Base-by-base conservation (phyloP, 2,113 vertebrate genomes). In the Rhinoderma darwinii region DNA sequence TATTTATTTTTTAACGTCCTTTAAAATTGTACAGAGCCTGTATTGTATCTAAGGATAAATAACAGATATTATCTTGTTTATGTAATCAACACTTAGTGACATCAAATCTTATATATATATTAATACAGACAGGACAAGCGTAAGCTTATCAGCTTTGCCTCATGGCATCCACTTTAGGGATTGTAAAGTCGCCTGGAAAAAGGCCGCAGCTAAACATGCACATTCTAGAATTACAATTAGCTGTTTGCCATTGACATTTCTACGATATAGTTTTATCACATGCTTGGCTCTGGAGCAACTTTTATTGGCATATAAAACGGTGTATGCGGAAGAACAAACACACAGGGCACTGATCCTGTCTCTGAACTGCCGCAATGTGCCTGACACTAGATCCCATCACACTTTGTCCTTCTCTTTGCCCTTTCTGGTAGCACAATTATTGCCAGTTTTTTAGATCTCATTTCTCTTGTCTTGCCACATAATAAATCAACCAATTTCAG, bases 391-490 rank as follows among this genome's bases (percentile, higher is more conserved):
- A 47, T 82, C 54, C 37, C 37, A 25, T 63, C 54, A 59, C 79
- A 82, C n/a, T 15, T 54, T 30, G 22, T 35, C 47, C 30, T 5
- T 18, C 30, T 35, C 32, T 1, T 8, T 35, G 47, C 47, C 32
- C 79, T 82, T 82, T 66, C 59, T 82, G 35, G 79, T 82, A 82
- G 56, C 79, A 43, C 61, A 63, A n/a, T 39, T 59, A 66, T 61
- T 63, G 39, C 2, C 8, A 63, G 56, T 10, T 59, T 76, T 68
- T 84, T 59, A 75, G 51, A 75, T 56, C n/a, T 84, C 35, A 75
- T 84, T 84, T 75, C 83, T 84, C 83, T 84, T 84, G 70, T 84
- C 83, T 59, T 84, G 83, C 51, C 83, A 84, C 83, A 76, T 84
- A 84, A 84, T 84, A 74, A 84, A 84, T 84, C 83, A 84, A 39